A percentile compares a stretch with the other conserved stretches of the same genome.
Conservation (phyloP, 2,113 vertebrate species). For the Pseudopipra pipra region DNA sequence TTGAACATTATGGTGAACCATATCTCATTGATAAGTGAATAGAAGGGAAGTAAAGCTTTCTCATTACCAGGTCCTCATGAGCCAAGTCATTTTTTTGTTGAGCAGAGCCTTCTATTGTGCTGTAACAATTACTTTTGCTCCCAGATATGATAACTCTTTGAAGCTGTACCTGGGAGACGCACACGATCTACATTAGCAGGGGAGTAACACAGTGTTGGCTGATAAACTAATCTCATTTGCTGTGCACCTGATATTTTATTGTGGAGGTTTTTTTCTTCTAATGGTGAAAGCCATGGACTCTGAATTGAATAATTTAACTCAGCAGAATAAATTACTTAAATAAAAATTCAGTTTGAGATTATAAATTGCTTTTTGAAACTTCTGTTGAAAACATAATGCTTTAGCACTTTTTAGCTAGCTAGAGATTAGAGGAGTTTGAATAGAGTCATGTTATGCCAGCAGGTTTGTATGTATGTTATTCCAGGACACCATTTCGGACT, state of each 20-base stretch:
- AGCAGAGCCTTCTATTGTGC: slow-evolving; percentile 50
- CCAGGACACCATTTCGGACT: neutral
- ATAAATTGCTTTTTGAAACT: slow-evolving; percentile 6
- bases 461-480: neutral
- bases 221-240: slow-evolving; percentile 56
- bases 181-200: neutral
- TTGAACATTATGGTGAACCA: neutral
- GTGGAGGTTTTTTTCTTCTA: neutral
- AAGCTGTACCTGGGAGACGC: neutral
- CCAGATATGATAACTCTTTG: slow-evolving; percentile 52
- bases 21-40: slow-evolving; percentile 22
- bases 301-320: slow-evolving; percentile 21
- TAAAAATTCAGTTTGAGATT: neutral
- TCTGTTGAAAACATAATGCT: neutral
- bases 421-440: neutral
- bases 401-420: neutral
- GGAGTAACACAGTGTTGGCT: neutral
- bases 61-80: neutral
- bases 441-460: neutral
- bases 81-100: slow-evolving; percentile 13
- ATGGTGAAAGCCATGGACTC: neutral
- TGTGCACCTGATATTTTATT: slow-evolving; percentile 38
- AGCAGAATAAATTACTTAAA: slow-evolving; percentile 44
- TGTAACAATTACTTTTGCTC: slow-evolving; percentile 54
- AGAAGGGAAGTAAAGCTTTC: neutral